A percentile compares a stretch with the other conserved stretches of the same genome.
These are phyloP conservation scores for Drosophila tani DNA, from an alignment of 1,140 invertebrate genomes.

Conservation along the genomic window DNA sequence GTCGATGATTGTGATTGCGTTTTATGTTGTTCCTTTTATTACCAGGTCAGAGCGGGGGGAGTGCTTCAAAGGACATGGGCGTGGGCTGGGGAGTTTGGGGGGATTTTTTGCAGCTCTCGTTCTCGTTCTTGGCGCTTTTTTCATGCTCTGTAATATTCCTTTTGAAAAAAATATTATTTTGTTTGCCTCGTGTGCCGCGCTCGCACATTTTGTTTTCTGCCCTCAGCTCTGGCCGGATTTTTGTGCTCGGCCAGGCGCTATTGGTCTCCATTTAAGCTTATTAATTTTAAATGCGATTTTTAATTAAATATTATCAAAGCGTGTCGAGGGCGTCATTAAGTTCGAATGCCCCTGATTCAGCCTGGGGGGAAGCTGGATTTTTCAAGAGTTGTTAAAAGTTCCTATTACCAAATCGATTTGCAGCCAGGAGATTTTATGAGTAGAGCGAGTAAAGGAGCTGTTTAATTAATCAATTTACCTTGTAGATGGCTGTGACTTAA, in stretches of 20 bases:
- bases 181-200: constrained; percentile 57
- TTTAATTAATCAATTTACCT: constrained; percentile 8
- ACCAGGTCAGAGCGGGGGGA: constrained; percentile 45
- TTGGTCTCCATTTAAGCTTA: constrained; percentile 83
- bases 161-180: constrained; percentile 70
- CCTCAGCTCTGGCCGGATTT: constrained; percentile 28
- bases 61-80: constrained; percentile 4
- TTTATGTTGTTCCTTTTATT: constrained; percentile 83
- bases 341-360: constrained; percentile 29
- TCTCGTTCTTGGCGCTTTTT: constrained; percentile 25
- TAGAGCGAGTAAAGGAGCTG: neutral
- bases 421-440: neutral
- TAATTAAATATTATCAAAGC: constrained; percentile 82
- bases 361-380: neutral
- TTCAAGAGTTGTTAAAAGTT: constrained; percentile 27
- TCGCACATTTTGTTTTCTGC: constrained; percentile 16
- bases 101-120: constrained; percentile 2
- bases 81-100: too few species aligned
- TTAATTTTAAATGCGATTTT: constrained; percentile 83
- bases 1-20: constrained; percentile 85
- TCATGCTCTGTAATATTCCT: constrained; percentile 74
- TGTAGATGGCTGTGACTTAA: neutral
- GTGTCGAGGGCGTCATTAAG: constrained; percentile 65
- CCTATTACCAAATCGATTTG: constrained; percentile 13
- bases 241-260: constrained; percentile 73